These are phyloP conservation scores for Cheilosia scutellata DNA, from an alignment of 2,888 invertebrate species.

Conservation along the genomic window DNA sequence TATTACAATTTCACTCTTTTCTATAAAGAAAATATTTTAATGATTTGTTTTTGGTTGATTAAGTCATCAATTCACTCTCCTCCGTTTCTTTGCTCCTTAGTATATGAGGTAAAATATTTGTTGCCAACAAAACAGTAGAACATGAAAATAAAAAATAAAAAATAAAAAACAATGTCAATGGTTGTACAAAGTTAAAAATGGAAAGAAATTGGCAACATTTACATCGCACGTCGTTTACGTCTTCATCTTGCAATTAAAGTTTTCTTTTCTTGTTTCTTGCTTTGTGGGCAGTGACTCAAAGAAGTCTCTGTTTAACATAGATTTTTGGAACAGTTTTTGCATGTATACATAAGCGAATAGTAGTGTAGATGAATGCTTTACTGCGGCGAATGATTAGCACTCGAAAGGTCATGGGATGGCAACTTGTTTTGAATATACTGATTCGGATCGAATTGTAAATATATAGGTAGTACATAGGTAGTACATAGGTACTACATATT, in stretches of 20 bases:
- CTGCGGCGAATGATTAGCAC: neutral
- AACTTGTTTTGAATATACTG: conserved; percentile 4
- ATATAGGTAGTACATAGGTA: no score
- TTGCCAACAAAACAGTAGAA: conserved; percentile 24
- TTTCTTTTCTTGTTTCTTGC: conserved; percentile 33
- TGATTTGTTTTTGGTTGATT: conserved; percentile 54
- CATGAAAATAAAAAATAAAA: conserved; percentile 32
- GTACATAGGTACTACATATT: no score
- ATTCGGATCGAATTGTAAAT: neutral
- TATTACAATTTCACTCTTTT: conserved; percentile 19
- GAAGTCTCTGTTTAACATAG: conserved; percentile 19
- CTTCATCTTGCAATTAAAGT: conserved; percentile 43
- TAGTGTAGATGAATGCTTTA: conserved; percentile 12
- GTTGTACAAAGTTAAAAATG: conserved; percentile 10
- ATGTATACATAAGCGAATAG: conserved; percentile 31
- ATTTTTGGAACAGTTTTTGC: conserved; percentile 16
- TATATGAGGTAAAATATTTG: conserved; percentile 26
- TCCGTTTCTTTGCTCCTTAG: neutral
- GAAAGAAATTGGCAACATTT: conserved; percentile 39
- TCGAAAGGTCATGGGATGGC: conserved; percentile 30
- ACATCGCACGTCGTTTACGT: conserved; percentile 53
- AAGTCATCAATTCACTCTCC: conserved; percentile 56
- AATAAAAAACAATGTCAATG: conserved; percentile 8
- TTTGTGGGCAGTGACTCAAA: conserved; percentile 64
- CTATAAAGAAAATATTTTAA: conserved; percentile 14